Evolutionary conservation across 2,113 vertebrate genomes (phyloP).

Genomic region (Asarcornis scutulata): DNA sequence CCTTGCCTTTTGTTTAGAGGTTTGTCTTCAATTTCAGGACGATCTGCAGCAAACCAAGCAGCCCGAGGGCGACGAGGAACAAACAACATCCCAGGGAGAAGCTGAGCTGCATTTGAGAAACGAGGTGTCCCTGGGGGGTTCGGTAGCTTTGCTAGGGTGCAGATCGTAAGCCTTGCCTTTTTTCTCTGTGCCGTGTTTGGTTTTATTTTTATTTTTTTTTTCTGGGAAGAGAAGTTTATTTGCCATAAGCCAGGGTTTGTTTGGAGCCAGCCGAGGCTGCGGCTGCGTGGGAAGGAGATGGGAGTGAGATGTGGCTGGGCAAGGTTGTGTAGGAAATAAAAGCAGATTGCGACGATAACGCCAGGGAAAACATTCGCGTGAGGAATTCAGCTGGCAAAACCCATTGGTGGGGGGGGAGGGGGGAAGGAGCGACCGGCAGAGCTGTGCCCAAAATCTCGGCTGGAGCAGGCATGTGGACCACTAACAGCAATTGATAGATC

Average conservation of each 20-base stretch:
- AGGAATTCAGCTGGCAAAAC: neutral
- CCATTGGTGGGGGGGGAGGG: accelerated
- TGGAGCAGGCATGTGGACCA: accelerated
- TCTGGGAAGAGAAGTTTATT: neutral
- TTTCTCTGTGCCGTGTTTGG: neutral
- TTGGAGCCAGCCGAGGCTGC: neutral
- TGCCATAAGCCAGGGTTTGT: neutral
- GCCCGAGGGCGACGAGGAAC: neutral
- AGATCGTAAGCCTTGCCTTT: neutral
- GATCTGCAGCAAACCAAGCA: neutral
- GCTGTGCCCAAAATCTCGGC: no score
- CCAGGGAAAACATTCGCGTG: neutral
- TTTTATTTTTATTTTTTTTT: neutral
- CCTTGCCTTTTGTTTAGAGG: neutral
- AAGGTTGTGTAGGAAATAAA: neutral
- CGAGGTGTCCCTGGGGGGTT: neutral
- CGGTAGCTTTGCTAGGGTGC: neutral
- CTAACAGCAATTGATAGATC: neutral
- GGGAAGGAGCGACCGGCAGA: neutral
- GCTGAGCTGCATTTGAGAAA: neutral
- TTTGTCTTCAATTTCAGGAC: neutral
- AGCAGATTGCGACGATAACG: neutral
- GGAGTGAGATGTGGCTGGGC: neutral
- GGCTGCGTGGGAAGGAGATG: neutral
- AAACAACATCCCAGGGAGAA: accelerated